Conservation (phyloP, 2,888 invertebrate species). For the Chaetoderma sp. region DNA sequence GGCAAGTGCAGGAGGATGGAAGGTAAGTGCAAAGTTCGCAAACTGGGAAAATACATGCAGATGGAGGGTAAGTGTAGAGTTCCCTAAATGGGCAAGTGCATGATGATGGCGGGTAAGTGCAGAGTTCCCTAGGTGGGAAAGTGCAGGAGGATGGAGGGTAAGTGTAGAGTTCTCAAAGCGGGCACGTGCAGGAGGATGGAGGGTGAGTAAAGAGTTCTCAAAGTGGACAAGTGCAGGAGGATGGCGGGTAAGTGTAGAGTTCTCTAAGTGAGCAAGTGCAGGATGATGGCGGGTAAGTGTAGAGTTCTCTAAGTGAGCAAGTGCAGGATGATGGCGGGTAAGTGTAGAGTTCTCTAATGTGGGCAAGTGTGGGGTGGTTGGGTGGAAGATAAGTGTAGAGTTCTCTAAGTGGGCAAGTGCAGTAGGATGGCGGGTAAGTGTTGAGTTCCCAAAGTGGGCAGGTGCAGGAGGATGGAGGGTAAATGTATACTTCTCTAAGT, state of each 20-base stretch:
- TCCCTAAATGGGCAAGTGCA: slow-evolving; percentile 69
- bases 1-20: slow-evolving; percentile 69
- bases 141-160: slow-evolving; percentile 68
- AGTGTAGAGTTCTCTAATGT: too few relatives aligned
- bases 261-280: too few relatives aligned
- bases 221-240: slow-evolving; percentile 69
- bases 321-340: too few relatives aligned
- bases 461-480: too few relatives aligned
- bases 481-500: too few relatives aligned
- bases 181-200: slow-evolving; percentile 69
- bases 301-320: too few relatives aligned
- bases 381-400: too few relatives aligned
- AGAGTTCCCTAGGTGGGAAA: slow-evolving; percentile 69
- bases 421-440: not conserved
- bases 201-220: slow-evolving; percentile 66
- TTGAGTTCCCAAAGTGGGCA: too few relatives aligned
- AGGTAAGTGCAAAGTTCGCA: slow-evolving; percentile 66
- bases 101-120: slow-evolving; percentile 68
- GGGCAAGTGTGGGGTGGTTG: too few relatives aligned
- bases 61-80: slow-evolving; percentile 65
- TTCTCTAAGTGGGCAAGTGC: too few relatives aligned
- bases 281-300: too few relatives aligned
- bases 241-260: slow-evolving; percentile 67
- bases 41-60: slow-evolving; percentile 69
- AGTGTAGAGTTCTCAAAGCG: slow-evolving; percentile 67